Conservation (phyloP, 2,888 invertebrate species). For the Orthosia gothica region DNA sequence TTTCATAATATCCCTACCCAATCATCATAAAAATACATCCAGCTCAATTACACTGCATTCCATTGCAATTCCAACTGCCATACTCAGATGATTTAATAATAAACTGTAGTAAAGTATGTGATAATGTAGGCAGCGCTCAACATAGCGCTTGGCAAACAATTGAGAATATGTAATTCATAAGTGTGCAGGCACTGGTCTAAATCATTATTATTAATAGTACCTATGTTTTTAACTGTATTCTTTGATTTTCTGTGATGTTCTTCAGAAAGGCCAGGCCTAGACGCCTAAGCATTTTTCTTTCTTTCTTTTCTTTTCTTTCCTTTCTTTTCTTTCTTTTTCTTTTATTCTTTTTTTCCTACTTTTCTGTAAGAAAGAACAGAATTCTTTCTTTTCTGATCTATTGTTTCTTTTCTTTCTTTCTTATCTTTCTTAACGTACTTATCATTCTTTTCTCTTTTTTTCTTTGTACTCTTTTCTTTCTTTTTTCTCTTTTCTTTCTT, state of each 20-base stretch:
- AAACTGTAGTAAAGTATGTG: conserved; percentile 33
- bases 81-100: conserved; percentile 50
- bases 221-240: conserved; percentile 19
- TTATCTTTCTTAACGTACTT: too few relatives aligned
- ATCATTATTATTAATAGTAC: conserved; percentile 47
- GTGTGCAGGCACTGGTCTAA: conserved; percentile 37
- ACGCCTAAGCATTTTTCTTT: too few relatives aligned
- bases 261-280: too few relatives aligned
- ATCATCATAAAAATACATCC: conserved; percentile 19
- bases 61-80: conserved; percentile 42
- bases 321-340: too few relatives aligned
- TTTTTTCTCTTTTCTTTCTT: too few relatives aligned
- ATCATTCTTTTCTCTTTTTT: too few relatives aligned
- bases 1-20: not conserved
- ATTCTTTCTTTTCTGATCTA: too few relatives aligned
- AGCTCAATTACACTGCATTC: conserved; percentile 28
- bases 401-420: too few relatives aligned
- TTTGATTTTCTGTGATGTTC: not conserved
- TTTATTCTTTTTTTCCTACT: too few relatives aligned
- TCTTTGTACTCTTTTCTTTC: too few relatives aligned
- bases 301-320: too few relatives aligned
- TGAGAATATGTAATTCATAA: conserved; percentile 44
- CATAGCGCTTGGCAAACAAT: conserved; percentile 40
- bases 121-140: conserved; percentile 34
- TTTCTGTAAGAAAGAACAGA: too few relatives aligned